Conservation (phyloP, 2,113 vertebrate species). For the Gasterosteus aculeatus region DNA sequence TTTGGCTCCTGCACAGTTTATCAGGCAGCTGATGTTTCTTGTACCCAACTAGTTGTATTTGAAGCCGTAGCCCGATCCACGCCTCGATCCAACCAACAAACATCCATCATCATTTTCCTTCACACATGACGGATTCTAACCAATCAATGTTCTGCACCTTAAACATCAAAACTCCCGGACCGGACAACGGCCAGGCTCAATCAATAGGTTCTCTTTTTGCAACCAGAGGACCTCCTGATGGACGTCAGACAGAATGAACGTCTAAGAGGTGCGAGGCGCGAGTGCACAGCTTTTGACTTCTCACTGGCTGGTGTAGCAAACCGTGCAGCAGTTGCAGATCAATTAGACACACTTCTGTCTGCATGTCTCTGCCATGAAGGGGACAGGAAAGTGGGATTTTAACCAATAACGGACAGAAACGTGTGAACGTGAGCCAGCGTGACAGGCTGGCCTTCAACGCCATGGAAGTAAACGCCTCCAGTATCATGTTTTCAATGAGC, state of each 20-base stretch:
- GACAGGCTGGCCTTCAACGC: neutral
- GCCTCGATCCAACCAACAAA: neutral
- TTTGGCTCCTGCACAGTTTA: slow-evolving; percentile 5
- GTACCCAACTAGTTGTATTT: neutral
- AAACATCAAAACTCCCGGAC: neutral
- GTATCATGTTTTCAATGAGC: neutral
- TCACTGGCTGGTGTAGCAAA: neutral
- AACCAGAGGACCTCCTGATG: too few species aligned
- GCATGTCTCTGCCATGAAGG: neutral
- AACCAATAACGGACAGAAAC: neutral
- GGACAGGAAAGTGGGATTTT: neutral
- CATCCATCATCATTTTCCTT: neutral
- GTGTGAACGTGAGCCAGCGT: neutral
- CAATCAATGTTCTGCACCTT: neutral
- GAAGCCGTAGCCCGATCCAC: neutral
- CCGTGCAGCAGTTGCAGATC: neutral
- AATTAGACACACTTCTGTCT: neutral
- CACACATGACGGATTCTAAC: neutral
- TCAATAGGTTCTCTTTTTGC: neutral
- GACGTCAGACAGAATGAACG: too few species aligned
- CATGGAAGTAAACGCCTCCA: neutral
- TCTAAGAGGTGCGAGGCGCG: too few species aligned
- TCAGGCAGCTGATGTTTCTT: neutral
- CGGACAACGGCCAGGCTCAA: neutral
- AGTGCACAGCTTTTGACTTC: neutral